Base-by-base conservation (phyloP, 1,140 invertebrate species). In the Odontomachus brunneus region DNA sequence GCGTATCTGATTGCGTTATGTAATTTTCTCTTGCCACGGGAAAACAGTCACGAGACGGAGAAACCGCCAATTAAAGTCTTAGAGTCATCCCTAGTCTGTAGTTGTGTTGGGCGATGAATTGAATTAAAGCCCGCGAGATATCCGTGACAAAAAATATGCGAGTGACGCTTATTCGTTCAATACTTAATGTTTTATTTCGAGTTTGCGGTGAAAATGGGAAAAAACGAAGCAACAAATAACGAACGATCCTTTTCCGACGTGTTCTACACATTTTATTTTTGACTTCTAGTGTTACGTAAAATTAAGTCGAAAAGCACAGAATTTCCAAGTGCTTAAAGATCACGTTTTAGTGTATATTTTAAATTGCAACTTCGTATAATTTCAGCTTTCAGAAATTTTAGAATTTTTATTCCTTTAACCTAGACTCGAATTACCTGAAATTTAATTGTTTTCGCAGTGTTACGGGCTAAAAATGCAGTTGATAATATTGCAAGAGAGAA, bases 141-240 rank as follows among this genome's bases (percentile, higher is more conserved):
- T 26, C 57, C 19, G 5, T 15, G 51, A 22, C 7, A 57, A 9
- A 38, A 22, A 14, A 1, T 9, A n/a, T 9, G 33, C 62, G 62
- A 14, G 63, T 65, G 29, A 48, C 9, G 24, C 17, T 65, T 65
- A 22, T 65, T 33, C 60, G 65, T 11, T 66, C 49, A 75, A 75
- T n/a, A n/a, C n/a, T n/a, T n/a, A n/a, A n/a, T n/a, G n/a, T n/a
- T n/a, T n/a, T n/a, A n/a, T n/a, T n/a, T n/a, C n/a, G n/a, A n/a
- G 33, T 26, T 1, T 62, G 22, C 15, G 14, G 63, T 63, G 26
- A 9, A 44, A 49, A 74, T 29, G 49, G 15, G 11, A 59, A 15
- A 26, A 24, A 3, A 19, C 38, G 9, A 7, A 11, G 0, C 0
- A 38, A 17, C 33, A 59, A 38, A 38, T 44, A 15, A 24, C 66